Conservation (phyloP, 2,888 invertebrate genomes). For the Cheiracanthium punctorium region DNA sequence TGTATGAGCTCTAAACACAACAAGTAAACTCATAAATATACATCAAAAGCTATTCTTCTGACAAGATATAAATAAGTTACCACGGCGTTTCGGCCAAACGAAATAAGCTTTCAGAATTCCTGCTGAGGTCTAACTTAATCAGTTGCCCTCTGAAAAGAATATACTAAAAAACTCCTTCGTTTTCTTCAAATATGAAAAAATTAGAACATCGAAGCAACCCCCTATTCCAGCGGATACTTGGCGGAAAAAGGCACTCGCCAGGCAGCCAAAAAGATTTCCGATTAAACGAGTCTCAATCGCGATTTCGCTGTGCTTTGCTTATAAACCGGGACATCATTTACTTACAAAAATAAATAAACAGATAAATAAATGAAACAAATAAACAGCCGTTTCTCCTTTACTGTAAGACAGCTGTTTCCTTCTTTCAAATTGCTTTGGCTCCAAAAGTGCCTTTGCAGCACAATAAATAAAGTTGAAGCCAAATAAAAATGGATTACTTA, state of each 20-base stretch:
- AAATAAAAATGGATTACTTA: conserved; percentile 49
- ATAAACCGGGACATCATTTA: conserved; percentile 53
- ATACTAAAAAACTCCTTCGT: not conserved
- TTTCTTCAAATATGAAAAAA: conserved; percentile 16
- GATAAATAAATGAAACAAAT: not conserved
- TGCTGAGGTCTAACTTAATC: conserved; percentile 42
- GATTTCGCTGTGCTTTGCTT: conserved; percentile 49
- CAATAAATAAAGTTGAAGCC: conserved; percentile 46
- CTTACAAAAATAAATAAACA: conserved; percentile 11
- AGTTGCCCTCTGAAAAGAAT: conserved; percentile 22
- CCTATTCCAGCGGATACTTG: not conserved
- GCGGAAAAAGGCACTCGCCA: conserved; percentile 23
- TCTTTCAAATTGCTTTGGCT: conserved; percentile 37
- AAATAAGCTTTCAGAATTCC: conserved; percentile 32
- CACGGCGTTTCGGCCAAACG: conserved; percentile 24
- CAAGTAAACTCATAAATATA: conserved; percentile 26
- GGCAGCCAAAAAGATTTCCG: conserved; percentile 45
- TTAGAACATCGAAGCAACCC: not conserved
- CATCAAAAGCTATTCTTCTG: conserved; percentile 24
- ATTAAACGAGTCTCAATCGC: conserved; percentile 38
- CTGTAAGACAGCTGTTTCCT: conserved; percentile 46
- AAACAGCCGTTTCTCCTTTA: conserved; percentile 7
- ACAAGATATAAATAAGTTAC: conserved; percentile 40
- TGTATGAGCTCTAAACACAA: conserved; percentile 13
- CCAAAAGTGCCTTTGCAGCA: conserved; percentile 44